phyloP scores from a whole-genome alignment of 2,113 vertebrate genomes.

The Albula goreensis region DNA sequence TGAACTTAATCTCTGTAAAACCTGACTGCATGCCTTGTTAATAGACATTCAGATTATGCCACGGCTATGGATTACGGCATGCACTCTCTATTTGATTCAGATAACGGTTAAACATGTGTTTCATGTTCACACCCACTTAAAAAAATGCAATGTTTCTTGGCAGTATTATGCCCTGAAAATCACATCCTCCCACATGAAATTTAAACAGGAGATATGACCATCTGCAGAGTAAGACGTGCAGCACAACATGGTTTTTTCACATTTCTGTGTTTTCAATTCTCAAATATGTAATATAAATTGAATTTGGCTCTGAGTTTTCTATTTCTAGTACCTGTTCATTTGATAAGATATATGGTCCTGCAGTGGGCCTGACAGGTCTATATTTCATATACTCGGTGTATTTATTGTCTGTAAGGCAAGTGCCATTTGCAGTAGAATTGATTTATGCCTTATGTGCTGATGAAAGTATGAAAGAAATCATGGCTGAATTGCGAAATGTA shows the following conservation, averaged over 20 bases:
- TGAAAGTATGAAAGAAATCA: neutral
- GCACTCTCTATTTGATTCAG: neutral
- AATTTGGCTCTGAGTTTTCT: neutral
- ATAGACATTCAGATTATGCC: neutral
- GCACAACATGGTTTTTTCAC: neutral
- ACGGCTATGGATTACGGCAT: neutral
- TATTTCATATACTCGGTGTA: neutral
- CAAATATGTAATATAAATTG: neutral
- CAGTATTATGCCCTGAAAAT: neutral
- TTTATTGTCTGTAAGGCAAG: slow-evolving; percentile 13
- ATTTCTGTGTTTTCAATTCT: neutral
- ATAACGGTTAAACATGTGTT: neutral
- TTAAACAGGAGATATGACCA: neutral
- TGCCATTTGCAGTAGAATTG: neutral
- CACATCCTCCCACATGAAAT: neutral
- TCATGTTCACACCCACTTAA: neutral
- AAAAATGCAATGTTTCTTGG: neutral
- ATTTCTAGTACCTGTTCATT: neutral
- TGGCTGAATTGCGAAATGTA: neutral
- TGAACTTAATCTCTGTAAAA: neutral
- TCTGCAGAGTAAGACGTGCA: neutral
- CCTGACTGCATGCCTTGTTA: neutral
- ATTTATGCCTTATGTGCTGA: neutral
- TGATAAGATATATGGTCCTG: neutral
- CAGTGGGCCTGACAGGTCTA: neutral